A percentile compares a stretch with the other conserved stretches of the same genome.
phyloP scores from a whole-genome alignment of 2,888 invertebrate genomes.

The Hesperia comma region DNA sequence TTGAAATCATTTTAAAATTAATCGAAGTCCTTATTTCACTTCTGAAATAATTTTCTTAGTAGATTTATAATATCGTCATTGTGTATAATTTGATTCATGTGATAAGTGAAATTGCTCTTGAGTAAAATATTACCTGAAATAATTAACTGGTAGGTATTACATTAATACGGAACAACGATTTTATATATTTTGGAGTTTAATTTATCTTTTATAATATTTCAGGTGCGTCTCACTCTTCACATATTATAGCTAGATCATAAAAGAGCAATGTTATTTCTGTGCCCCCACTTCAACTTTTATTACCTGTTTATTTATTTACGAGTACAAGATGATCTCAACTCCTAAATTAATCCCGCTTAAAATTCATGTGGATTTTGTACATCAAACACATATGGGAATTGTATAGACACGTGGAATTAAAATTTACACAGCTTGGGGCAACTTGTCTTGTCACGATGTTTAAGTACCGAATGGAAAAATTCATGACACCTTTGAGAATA shows the following conservation, averaged over 20 bases:
- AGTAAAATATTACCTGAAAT: no score
- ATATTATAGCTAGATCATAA: conserved; percentile 10
- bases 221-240: not conserved
- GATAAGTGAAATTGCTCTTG: no score
- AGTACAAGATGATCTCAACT: conserved; percentile 19
- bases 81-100: no score
- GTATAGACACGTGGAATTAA: not conserved
- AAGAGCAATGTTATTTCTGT: conserved; percentile 10
- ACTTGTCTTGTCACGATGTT: no score
- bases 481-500: no score
- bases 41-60: not conserved
- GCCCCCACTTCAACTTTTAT: conserved; percentile 15
- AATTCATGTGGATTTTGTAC: conserved; percentile 14
- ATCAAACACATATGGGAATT: not conserved
- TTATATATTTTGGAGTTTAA: no score
- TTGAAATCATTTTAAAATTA: not conserved
- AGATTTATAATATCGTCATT: not conserved
- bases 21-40: not conserved
- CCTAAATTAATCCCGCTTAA: conserved; percentile 19
- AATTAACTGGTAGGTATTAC: no score
- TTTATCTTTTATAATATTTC: not conserved
- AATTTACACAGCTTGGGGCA: not conserved
- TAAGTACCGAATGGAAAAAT: no score
- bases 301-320: conserved; percentile 19
- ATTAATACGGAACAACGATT: no score